Base-by-base conservation (phyloP, 2,113 vertebrate species). In the Leptobrachium ailaonicum region DNA sequence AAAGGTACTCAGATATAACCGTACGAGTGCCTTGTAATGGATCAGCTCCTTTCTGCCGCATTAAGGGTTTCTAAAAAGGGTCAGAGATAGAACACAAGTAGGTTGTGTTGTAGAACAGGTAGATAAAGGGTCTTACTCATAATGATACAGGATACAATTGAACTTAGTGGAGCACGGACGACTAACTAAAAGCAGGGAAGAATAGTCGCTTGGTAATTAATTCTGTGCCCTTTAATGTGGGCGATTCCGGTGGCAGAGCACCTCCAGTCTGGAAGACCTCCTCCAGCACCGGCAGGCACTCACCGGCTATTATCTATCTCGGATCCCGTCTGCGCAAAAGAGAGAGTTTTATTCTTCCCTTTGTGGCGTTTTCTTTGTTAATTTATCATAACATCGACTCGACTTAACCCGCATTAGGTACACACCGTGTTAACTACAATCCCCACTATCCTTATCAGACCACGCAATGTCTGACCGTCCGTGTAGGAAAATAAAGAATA, bases 1-100 rank as follows among this genome's bases (percentile, higher is more conserved):
- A 67, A 73, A 80, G 73, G 77, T 80, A 58, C 77, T 80, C 71
- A 67, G 77, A 73, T 80, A 80, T 80, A 80, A 73, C 70, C 67
- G 47, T 80, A 73, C 71, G 50, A 80, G 77, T 73, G 63, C 42
- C 77, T 66, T 73, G 66, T 80, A 80, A 80, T 80, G 77, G 77
- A 80, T 56, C 70, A 73, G 56, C 42, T 44, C 73, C 71, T 80
- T 80, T 73, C 77, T 73, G 62, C 64, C 32, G 63, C 62, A 80
- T 73, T 80, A 80, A 80, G 73, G 77, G 77, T 44, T 66, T 80
- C 70, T 66, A 32, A 72, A 72, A 72, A 79, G 69, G 77, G 77
- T 72, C 77, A 73, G 71, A 20, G 41, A 58, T 32, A 58, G 70
- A 80, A 80, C 77, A 73, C 62, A 73, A 60, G 47, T 41, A 67